Percentiles rank a stretch among this genome's conserved stretches.
Evolutionary conservation across 2,113 vertebrate genomes (phyloP).

Genomic region (Edolisoma coerulescens): DNA sequence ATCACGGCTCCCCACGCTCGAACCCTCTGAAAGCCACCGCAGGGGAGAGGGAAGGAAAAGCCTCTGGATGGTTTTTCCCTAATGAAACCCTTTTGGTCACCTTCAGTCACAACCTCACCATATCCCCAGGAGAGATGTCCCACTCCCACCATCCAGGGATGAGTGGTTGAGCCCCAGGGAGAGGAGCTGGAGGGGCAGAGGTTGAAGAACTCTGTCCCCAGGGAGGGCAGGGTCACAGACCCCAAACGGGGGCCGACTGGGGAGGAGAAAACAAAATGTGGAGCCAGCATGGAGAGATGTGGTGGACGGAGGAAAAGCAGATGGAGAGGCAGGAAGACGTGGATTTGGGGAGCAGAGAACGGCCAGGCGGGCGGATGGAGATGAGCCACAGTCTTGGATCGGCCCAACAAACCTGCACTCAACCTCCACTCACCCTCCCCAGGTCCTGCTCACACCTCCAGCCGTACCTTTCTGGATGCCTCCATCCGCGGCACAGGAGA

Average conservation of each 20-base stretch:
- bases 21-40: neutral
- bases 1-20: neutral
- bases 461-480: constrained; percentile 81
- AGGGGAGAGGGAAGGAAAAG: neutral
- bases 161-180: neutral
- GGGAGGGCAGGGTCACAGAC: neutral
- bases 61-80: neutral
- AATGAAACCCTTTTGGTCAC: neutral
- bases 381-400: neutral
- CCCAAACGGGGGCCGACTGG: rapidly evolving
- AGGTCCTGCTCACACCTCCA: neutral
- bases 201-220: neutral
- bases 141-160: neutral
- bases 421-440: neutral
- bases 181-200: neutral
- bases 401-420: neutral
- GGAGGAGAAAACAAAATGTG: neutral
- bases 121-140: neutral
- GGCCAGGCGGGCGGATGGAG: neutral
- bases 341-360: neutral
- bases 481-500: constrained; percentile 78
- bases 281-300: neutral
- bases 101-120: neutral
- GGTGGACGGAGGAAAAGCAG: neutral
- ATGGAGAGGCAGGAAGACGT: neutral